Evolutionary conservation across 2,888 invertebrate genomes (phyloP), one percentile per base, ranked within the genome.

Genomic region (Adelphocoris suturalis): DNA sequence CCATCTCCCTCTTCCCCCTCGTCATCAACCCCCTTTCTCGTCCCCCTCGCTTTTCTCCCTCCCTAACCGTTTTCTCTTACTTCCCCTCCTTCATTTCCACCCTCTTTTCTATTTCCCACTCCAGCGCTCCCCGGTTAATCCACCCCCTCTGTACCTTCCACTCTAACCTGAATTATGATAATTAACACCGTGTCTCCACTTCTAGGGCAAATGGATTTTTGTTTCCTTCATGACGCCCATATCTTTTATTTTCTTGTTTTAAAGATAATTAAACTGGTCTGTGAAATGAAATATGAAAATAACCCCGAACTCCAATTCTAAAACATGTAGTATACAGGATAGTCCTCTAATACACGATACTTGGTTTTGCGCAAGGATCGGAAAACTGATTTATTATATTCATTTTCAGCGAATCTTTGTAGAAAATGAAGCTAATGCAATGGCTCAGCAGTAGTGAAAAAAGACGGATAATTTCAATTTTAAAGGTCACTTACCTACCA

Each of bases 141-240:
- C 68, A 13, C 27, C 68, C 12, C 68, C 68, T 23, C 23, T 0
- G 5, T 9, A 9, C 19, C 47, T 16, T 28, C 86, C n/a, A 0
- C 48, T 75, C 76, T 47, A 7, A 86, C 86, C 86, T 75, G 86
- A 75, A 86, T 86, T 86, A 86, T 86, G 55, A 86, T 86, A 86
- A 75, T 86, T 75, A 86, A 86, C 75, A 86, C 47, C 48, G 55
- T 82, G 82, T 82, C 82, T 47, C 82, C 47, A 82, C 82, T 52
- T 52, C 82, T 23, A 16, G 19, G 52, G 52, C 46, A 23, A 82
- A 82, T 82, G 27, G 82, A 52, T 82, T 82, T 81, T 82, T 52
- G 46, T 52, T 82, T 82, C 52, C 68, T 68, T 11, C 19, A n/a
- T 37, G 37, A 37, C 68, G 12, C 23, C 27, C 23, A 68, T 68